Evolutionary conservation across 2,113 vertebrate genomes (phyloP).

Genomic region (Bubo bubo): DNA sequence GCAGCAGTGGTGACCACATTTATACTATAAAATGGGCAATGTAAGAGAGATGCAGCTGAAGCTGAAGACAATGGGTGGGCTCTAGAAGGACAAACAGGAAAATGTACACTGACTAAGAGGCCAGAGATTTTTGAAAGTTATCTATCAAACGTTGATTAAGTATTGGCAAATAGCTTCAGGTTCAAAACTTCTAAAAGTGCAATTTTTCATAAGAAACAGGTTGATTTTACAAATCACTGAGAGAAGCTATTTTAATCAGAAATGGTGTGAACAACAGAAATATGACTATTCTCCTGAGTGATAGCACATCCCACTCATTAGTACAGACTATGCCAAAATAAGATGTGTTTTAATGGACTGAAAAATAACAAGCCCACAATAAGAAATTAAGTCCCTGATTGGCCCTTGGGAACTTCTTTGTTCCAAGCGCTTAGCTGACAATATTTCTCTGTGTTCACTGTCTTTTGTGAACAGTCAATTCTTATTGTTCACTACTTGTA

Average conservation of each 20-base stretch:
- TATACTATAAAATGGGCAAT: neutral
- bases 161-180: neutral
- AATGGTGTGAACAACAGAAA: conserved; percentile 67
- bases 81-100: neutral
- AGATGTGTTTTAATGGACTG: conserved; percentile 48
- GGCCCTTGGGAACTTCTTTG: neutral
- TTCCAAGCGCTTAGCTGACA: neutral
- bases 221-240: conserved; percentile 48
- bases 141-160: neutral
- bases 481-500: neutral
- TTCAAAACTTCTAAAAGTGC: neutral
- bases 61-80: neutral
- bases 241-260: conserved; percentile 47
- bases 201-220: neutral
- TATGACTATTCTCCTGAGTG: conserved; percentile 49
- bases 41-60: neutral
- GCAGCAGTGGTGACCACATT: neutral
- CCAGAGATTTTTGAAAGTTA: neutral
- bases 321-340: conserved; percentile 54
- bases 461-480: neutral
- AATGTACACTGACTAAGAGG: neutral
- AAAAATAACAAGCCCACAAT: neutral
- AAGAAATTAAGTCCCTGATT: conserved; percentile 16
- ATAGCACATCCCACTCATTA: conserved; percentile 66
- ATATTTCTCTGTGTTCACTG: neutral